Base-by-base conservation (phyloP, 2,797 vertebrate species). In the Falco novaeseelandiae region DNA sequence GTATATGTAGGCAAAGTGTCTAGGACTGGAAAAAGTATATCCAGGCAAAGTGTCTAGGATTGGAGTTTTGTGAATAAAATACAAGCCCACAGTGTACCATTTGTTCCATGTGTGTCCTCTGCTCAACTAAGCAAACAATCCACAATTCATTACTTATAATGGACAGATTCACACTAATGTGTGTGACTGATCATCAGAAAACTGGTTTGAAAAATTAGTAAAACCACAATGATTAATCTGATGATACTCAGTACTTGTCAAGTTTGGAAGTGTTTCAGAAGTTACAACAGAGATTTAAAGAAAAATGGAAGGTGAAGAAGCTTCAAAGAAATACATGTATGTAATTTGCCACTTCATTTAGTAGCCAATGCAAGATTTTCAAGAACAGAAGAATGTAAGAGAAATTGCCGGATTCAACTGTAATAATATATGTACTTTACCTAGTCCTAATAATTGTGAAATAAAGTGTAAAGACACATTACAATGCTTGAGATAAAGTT, bases 211-310 rank as follows among this genome's bases (percentile, higher is more conserved):
- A 86, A 88, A 21, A 65, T 52, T 12, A 77, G 21, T 62, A 25
- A 70, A 62, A 87, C 1, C 19, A 70, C 69, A 97, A 96, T 79
- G n/a, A 76, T 79, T 89, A 72, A 65, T 63, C 71, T 93, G 84
- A 92, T 94, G 83, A 90, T 95, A 95, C 93, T 89, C 63, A 91
- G 91, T 88, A 93, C 70, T 93, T 80, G 77, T 55, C 62, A 90
- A 73, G 78, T 93, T 96, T 92, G 79, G 79, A 52, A 67, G 79
- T 54, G 49, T 96, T 96, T 97, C 36, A 29, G 71, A 95, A 96
- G 76, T 78, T n/a, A 59, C n/a, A 36, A 57, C 3, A 52, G 52
- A 42, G 5, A 55, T 73, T 95, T 79, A 82, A 86, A 88, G 54
- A 67, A 71, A 82, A 88, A 57, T 9, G 7, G 8, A 66, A 90